These are phyloP conservation scores for Ecliptopera silaceata DNA, from an alignment of 2,888 invertebrate genomes.

Conservation along the genomic window DNA sequence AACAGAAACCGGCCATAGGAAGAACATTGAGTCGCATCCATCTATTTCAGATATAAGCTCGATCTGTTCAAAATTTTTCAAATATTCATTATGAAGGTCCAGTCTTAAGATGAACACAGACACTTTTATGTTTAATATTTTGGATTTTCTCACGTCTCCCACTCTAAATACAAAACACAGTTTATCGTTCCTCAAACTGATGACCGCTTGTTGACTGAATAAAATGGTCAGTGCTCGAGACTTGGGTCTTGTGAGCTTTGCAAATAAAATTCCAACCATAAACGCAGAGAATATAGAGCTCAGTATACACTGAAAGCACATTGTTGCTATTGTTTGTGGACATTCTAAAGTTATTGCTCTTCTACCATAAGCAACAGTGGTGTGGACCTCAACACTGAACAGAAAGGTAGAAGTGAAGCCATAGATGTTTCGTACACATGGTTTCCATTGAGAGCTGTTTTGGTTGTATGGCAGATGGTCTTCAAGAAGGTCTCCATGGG, in stretches of 20 bases:
- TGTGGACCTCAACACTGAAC: slow-evolving; percentile 98
- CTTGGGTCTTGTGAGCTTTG: slow-evolving; percentile 97
- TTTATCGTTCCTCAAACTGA: slow-evolving; percentile 93
- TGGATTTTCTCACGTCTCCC: slow-evolving; percentile 97
- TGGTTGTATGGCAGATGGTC: slow-evolving; percentile 83
- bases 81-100: slow-evolving; percentile 88
- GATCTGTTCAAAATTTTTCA: slow-evolving; percentile 91
- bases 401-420: slow-evolving; percentile 96
- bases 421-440: slow-evolving; percentile 93
- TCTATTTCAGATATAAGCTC: slow-evolving; percentile 90
- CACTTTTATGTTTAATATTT: slow-evolving; percentile 96
- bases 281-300: slow-evolving; percentile 94
- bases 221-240: slow-evolving; percentile 96
- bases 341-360: slow-evolving; percentile 95
- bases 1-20: slow-evolving; percentile 98
- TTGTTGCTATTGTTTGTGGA: slow-evolving; percentile 95
- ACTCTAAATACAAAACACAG: slow-evolving; percentile 95
- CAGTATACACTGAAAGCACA: slow-evolving; percentile 97
- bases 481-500: slow-evolving; percentile 93
- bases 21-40: slow-evolving; percentile 94
- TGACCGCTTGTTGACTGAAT: slow-evolving; percentile 94
- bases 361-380: slow-evolving; percentile 95
- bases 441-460: slow-evolving; percentile 86
- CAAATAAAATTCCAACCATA: slow-evolving; percentile 95
- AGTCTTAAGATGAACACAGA: slow-evolving; percentile 92